Evolutionary conservation across 2,113 vertebrate species (phyloP), one percentile per base, ranked within the genome.

Genomic region (Scomber colias): DNA sequence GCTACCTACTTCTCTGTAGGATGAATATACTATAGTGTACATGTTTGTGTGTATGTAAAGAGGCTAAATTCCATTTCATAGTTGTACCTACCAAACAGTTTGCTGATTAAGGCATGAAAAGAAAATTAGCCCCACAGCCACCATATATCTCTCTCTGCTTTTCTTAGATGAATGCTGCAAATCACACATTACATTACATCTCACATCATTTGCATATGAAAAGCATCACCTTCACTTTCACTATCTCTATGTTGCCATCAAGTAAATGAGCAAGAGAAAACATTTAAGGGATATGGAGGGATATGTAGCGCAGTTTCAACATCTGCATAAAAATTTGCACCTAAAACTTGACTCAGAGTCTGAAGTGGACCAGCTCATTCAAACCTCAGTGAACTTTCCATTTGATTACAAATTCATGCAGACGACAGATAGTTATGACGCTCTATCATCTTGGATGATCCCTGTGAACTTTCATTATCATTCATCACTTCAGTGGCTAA

Each of bases 51-150:
- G 31, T 40, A 11, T 57, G 44, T 65, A 63, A 66, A 46, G 40
- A 44, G 40, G 73, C 55, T 44, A 80, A 65, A 60, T 67, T 80
- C 61, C 53, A 79, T 83, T 72, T 65, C 56, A 65, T 45, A 87
- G 69, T 70, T 74, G 59, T 78, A 70, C 60, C 75, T 89, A 78
- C 50, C 74, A 72, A 78, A 79, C 40, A 11, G 75, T 84, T 77
- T 79, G 60, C 85, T 89, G 85, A 90, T 92, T 86, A 89, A 88
- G 74, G 87, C 64, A 87, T 90, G 90, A 83, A 84, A 83, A 77
- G 73, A 75, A 88, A 92, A 89, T 88, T 81, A 88, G 72, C 81
- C 65, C 50, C 75, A 40, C 79, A 81, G 85, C 30, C 70, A 75
- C 67, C 59, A 64, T 83, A 76, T 80, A 90, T 88, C 82, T 91